Evolutionary conservation across 2,113 vertebrate species (phyloP).

Genomic region (Pogona vitticeps): DNA sequence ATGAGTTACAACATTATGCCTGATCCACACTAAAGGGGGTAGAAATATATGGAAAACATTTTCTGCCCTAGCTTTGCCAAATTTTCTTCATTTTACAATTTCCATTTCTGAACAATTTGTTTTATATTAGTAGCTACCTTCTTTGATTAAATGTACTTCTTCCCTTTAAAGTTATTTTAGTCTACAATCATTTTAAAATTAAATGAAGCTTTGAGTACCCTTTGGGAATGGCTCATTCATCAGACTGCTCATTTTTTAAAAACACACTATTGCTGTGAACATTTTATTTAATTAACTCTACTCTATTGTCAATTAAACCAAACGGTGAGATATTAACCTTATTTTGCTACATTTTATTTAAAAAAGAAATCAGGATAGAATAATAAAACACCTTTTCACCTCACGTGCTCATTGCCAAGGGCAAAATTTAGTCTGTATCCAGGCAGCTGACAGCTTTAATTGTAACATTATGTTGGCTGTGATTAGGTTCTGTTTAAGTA

Average conservation of each 20-base stretch:
- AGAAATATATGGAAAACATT: slow-evolving; percentile 3
- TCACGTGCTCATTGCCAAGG: not conserved
- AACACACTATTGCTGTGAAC: slow-evolving; percentile 18
- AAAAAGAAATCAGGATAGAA: slow-evolving; percentile 11
- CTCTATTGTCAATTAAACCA: slow-evolving; percentile 34
- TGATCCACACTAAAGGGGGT: not conserved
- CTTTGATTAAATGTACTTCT: slow-evolving; percentile 58
- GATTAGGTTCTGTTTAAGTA: slow-evolving; percentile 8
- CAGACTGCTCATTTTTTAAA: slow-evolving; percentile 46
- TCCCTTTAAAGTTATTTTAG: slow-evolving; percentile 54
- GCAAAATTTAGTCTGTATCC: slow-evolving; percentile 1
- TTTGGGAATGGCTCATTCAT: slow-evolving; percentile 44
- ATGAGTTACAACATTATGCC: not conserved
- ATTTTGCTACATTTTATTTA: slow-evolving; percentile 15
- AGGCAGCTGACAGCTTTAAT: slow-evolving; percentile 24
- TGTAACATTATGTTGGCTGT: rapidly evolving
- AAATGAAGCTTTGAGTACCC: slow-evolving; percentile 46
- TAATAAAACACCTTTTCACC: not conserved
- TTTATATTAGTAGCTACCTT: slow-evolving; percentile 50
- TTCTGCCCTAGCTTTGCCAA: not conserved
- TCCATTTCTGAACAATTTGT: slow-evolving; percentile 53
- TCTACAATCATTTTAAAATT: slow-evolving; percentile 60
- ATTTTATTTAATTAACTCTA: slow-evolving; percentile 58
- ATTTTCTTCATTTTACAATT: slow-evolving; percentile 25
- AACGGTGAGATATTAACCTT: slow-evolving; percentile 13